Percentiles rank a stretch among this genome's conserved stretches.
Evolutionary conservation across 2,797 vertebrate genomes (phyloP).

Genomic region (Malacoraja senta): DNA sequence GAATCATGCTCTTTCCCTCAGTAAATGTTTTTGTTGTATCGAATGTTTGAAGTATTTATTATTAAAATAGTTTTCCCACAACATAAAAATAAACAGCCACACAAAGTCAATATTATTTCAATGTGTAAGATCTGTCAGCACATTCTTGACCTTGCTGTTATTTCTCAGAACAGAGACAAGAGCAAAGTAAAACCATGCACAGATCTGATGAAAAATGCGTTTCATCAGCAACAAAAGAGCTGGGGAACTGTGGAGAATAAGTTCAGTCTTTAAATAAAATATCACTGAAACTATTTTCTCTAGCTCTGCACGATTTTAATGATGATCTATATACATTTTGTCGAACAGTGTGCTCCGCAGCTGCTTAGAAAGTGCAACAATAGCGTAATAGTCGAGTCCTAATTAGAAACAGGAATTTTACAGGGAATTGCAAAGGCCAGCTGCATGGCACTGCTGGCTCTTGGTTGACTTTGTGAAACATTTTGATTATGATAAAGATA

Average conservation of each 20-base stretch:
- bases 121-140: slow-evolving; percentile 16
- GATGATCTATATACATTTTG: slow-evolving; percentile 32
- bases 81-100: slow-evolving; percentile 23
- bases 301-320: slow-evolving; percentile 25
- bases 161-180: slow-evolving; percentile 17
- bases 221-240: slow-evolving; percentile 29
- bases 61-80: not conserved
- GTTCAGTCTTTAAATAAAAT: slow-evolving; percentile 30
- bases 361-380: slow-evolving; percentile 33
- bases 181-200: slow-evolving; percentile 8
- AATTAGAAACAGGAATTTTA: slow-evolving; percentile 29
- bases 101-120: slow-evolving; percentile 31
- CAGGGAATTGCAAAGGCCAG: slow-evolving; percentile 9
- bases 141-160: slow-evolving; percentile 29
- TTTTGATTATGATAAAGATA: slow-evolving; percentile 30
- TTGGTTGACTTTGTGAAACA: slow-evolving; percentile 22
- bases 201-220: slow-evolving; percentile 31
- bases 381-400: slow-evolving; percentile 16
- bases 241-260: slow-evolving; percentile 26
- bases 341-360: slow-evolving; percentile 6
- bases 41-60: not conserved
- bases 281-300: slow-evolving; percentile 37
- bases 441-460: not conserved
- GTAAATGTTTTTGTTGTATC: not conserved
- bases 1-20: not conserved